Evolutionary conservation across 2,113 vertebrate species (phyloP).

Genomic region (Clarias macrocephalus): DNA sequence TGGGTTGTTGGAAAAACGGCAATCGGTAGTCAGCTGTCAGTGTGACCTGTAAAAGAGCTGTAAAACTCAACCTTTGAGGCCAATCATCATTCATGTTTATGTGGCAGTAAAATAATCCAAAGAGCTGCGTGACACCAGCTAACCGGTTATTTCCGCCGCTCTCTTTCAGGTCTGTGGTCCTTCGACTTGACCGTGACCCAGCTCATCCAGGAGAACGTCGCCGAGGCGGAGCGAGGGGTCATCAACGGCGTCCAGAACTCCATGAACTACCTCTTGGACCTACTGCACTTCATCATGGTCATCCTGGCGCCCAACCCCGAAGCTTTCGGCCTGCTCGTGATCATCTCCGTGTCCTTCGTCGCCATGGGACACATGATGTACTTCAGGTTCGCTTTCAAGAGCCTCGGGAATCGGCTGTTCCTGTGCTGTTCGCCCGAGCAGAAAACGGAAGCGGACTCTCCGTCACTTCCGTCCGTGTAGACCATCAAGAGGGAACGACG

Average conservation of each 20-base stretch:
- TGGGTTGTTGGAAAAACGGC: neutral
- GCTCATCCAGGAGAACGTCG: constrained; percentile 95
- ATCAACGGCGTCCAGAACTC: constrained; percentile 99
- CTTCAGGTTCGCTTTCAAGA: constrained; percentile 91
- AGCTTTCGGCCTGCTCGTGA: constrained; percentile 92
- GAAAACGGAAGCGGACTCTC: constrained; percentile 62
- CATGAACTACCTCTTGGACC: constrained; percentile 98
- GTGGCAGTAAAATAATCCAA: constrained; percentile 46
- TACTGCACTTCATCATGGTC: constrained; percentile 99
- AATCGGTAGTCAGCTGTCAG: neutral
- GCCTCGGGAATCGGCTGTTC: constrained; percentile 81
- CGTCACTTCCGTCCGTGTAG: constrained; percentile 70
- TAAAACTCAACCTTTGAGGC: constrained; percentile 67
- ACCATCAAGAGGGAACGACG: constrained; percentile 52
- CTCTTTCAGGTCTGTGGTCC: constrained; percentile 89
- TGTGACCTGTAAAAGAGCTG: constrained; percentile 36
- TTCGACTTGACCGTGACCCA: constrained; percentile 98
- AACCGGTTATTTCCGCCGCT: constrained; percentile 8
- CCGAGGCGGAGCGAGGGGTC: constrained; percentile 92
- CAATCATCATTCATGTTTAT: constrained; percentile 36
- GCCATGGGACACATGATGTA: constrained; percentile 96
- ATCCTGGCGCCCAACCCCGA: constrained; percentile 95
- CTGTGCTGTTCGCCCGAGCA: constrained; percentile 79
- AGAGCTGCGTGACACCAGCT: constrained; percentile 20
- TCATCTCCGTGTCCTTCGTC: constrained; percentile 96